Base-by-base conservation (phyloP, 2,113 vertebrate species). In the Anhinga anhinga region DNA sequence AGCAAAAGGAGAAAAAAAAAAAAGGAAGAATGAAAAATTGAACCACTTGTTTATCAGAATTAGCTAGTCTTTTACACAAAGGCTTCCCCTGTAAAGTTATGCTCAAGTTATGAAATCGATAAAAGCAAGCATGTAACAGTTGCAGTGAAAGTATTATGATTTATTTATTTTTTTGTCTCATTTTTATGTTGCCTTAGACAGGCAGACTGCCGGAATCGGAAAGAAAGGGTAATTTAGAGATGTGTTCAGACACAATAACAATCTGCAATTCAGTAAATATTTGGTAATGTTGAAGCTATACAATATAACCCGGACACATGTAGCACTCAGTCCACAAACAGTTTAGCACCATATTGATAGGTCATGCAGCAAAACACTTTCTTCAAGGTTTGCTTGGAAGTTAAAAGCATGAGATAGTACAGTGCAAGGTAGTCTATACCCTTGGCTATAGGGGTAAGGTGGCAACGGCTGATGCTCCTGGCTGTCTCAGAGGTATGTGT, bases 341-440 rank as follows among this genome's bases (percentile, higher is more conserved):
- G 55, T 89, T 97, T 99, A 99, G 99, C 99, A 99, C 99, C 99
- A 99, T 98, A 98, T 91, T 95, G 98, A 98, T 90, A 97, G 98
- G 97, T 98, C 97, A 98, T 98, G 98, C 97, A 98, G 98, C 98
- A 98, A 98, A 97, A 92, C 42, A 20, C 95, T 94, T 98, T 97
- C 97, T 97, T 98, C 85, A 93, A 97, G 97, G 98, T 94, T 97
- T 97, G 96, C 97, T 73, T 86, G 97, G 97, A 93, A 97, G 94
- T 91, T 97, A 97, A 96, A 98, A 99, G 98, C 98, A 96, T 92
- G 98, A 97, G 96, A 98, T 94, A 98, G 98, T 96, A 98, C 99
- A 98, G 98, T 98, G 99, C 98, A 98, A 98, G 98, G 98, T 98
- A 92, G 95, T 97, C 97, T 95, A 98, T 97, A 98, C 97, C 98